Evolutionary conservation across 2,888 invertebrate species (phyloP).

Genomic region (Leptogaster cylindrica): DNA sequence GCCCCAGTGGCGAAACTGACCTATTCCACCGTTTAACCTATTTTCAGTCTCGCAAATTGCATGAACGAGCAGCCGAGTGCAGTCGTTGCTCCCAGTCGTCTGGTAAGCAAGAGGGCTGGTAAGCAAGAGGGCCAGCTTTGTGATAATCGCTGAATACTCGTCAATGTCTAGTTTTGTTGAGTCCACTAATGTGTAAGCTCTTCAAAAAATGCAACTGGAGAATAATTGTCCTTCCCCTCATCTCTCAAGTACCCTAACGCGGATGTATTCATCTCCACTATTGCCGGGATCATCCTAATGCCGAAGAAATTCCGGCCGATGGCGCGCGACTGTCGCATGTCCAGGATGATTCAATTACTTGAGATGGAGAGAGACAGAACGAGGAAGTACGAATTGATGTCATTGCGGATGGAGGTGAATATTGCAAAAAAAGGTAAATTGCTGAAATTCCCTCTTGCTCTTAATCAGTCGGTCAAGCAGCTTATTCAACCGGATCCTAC

Average conservation of each 20-base stretch:
- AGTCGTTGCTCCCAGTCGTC: neutral
- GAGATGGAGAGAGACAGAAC: conserved; percentile 22
- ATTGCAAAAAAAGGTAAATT: neutral
- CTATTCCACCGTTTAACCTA: conserved; percentile 41
- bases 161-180: conserved; percentile 10
- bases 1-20: conserved; percentile 35
- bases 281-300: too few species aligned
- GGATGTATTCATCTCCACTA: too few species aligned
- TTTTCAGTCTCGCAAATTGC: conserved; percentile 8
- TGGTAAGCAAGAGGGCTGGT: neutral
- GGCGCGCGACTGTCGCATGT: too few species aligned
- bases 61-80: neutral
- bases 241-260: too few species aligned
- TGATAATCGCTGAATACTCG: neutral
- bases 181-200: conserved; percentile 16
- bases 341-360: neutral
- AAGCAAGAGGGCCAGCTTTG: neutral
- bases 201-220: neutral
- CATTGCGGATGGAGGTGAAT: too few species aligned
- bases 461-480: conserved; percentile 32
- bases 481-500: too few species aligned
- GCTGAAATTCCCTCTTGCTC: conserved; percentile 3
- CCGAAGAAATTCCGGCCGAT: too few species aligned
- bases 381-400: conserved; percentile 11
- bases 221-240: too few species aligned